Percentiles rank a stretch among this genome's conserved stretches.
Conservation (phyloP, 2,797 vertebrate species). For the Enteromius anoplus region DNA sequence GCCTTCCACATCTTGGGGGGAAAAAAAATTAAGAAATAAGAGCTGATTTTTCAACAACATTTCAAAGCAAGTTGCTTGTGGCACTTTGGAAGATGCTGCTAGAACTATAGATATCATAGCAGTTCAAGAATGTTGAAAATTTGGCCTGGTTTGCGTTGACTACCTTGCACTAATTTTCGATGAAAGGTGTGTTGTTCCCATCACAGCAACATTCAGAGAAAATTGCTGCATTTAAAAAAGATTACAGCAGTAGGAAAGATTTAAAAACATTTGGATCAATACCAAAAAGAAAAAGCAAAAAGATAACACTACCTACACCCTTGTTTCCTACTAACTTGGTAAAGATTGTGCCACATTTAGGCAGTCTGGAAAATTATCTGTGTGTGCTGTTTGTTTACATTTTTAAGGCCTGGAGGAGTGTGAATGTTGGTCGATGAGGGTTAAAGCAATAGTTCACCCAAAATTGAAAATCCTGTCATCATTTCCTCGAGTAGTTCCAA, state of each 20-base stretch:
- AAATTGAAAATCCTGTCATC: too few relatives aligned
- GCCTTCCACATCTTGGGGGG: background rate
- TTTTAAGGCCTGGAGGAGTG: conserved; percentile 6
- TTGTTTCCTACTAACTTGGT: background rate
- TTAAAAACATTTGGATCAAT: background rate
- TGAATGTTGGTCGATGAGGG: background rate
- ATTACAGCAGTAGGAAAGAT: background rate
- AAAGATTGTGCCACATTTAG: background rate
- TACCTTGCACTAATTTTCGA: background rate
- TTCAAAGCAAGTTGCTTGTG: background rate
- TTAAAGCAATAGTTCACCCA: too few relatives aligned
- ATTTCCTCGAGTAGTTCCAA: too few relatives aligned
- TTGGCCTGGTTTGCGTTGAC: background rate
- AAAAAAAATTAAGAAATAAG: background rate
- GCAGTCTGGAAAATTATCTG: background rate
- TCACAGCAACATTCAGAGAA: background rate
- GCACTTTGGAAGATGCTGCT: background rate
- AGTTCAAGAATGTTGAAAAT: background rate
- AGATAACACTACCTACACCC: background rate
- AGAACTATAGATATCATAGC: background rate
- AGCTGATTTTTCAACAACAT: background rate
- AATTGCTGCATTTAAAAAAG: conserved; percentile 1
- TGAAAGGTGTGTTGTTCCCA: background rate
- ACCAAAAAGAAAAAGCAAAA: background rate
- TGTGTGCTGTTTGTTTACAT: background rate